These are phyloP conservation scores for Sepioteuthis lessoniana DNA, from an alignment of 2,888 invertebrate genomes.

Conservation along the genomic window DNA sequence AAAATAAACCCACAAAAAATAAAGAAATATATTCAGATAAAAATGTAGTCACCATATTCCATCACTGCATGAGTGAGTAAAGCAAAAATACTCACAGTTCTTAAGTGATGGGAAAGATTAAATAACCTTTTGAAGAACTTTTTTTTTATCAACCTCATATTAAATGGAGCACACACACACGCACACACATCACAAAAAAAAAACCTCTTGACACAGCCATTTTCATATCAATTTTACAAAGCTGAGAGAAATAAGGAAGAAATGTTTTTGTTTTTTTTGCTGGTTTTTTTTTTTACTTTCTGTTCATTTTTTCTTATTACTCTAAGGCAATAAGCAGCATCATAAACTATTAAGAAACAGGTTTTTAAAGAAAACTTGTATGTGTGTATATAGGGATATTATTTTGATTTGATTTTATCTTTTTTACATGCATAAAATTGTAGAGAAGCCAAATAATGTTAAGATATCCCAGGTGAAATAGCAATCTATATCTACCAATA, in stretches of 20 bases:
- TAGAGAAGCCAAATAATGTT: neutral
- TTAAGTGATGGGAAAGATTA: slow-evolving; percentile 12
- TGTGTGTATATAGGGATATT: too few species aligned
- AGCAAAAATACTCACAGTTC: neutral
- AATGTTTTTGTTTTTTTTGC: neutral
- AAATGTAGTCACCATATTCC: neutral
- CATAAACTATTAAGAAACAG: neutral
- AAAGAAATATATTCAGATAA: too few species aligned
- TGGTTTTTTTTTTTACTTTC: neutral
- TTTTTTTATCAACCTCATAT: neutral
- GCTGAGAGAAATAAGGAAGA: neutral
- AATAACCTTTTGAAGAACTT: neutral
- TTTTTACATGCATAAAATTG: neutral
- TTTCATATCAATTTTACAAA: neutral
- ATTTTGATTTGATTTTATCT: neutral
- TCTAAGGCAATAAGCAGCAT: neutral
- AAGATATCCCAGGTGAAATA: neutral
- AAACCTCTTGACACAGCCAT: neutral
- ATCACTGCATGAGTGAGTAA: slow-evolving; percentile 4
- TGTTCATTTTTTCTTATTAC: neutral
- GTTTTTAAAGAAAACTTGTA: neutral
- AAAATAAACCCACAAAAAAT: too few species aligned
- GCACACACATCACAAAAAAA: neutral
- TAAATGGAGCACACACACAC: neutral
- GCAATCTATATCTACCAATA: neutral